phyloP scores from a whole-genome alignment of 2,797 vertebrate species.

The Martes flavigula region DNA sequence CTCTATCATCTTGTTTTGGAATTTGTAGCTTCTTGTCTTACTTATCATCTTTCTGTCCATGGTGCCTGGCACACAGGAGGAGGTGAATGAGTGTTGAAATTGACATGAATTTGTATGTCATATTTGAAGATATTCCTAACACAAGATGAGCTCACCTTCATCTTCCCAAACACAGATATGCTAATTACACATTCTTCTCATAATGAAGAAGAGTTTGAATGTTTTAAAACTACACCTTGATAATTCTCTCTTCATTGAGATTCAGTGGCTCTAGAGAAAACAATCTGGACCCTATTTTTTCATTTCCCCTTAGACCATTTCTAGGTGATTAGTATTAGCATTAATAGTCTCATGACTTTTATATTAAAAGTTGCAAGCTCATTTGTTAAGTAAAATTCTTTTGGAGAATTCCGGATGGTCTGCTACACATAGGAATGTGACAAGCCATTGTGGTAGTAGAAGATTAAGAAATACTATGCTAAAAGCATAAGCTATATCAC shows the following conservation, averaged over 20 bases:
- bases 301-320: background rate
- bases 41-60: background rate
- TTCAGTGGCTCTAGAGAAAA: background rate
- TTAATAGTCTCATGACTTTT: background rate
- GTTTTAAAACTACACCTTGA: background rate
- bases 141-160: background rate
- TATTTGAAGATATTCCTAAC: background rate
- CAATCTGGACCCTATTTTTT: background rate
- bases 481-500: background rate
- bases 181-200: background rate
- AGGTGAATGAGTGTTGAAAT: background rate
- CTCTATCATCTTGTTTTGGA: background rate
- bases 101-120: background rate
- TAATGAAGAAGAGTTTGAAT: background rate
- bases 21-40: background rate
- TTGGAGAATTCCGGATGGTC: background rate
- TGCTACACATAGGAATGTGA: background rate
- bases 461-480: background rate
- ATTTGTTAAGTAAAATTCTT: background rate
- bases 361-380: background rate
- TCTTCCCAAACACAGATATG: constrained; percentile 22
- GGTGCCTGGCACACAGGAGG: background rate
- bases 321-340: background rate
- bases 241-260: background rate
- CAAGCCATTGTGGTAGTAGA: background rate